phyloP scores from a whole-genome alignment of 2,888 invertebrate genomes.

The Ennomos fuscantarius region DNA sequence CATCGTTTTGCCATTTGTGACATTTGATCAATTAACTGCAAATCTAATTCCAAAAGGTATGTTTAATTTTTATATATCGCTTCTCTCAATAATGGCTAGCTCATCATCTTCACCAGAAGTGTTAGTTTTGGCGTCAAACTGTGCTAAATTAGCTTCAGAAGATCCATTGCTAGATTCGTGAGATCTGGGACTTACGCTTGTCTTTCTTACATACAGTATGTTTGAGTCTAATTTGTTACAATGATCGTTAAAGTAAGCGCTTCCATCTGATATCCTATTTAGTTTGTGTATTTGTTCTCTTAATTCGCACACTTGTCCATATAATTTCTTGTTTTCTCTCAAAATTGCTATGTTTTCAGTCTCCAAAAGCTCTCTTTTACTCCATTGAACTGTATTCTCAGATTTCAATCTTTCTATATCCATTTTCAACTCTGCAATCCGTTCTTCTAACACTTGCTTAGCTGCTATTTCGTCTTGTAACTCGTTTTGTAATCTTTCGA shows the following conservation, averaged over 20 bases:
- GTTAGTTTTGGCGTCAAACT: constrained; percentile 71
- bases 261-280: constrained; percentile 77
- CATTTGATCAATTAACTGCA: no score
- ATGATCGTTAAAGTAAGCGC: constrained; percentile 58
- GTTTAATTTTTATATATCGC: constrained; percentile 48
- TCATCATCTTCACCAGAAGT: constrained; percentile 79
- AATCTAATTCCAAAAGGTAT: constrained; percentile 20
- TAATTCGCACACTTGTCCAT: constrained; percentile 76
- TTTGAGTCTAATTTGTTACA: constrained; percentile 67
- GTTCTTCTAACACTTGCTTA: constrained; percentile 78
- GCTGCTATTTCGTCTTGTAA: constrained; percentile 78
- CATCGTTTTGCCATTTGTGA: background rate
- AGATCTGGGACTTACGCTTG: constrained; percentile 73
- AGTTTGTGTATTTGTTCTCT: constrained; percentile 79
- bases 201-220: constrained; percentile 71
- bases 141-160: constrained; percentile 71
- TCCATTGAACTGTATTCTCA: constrained; percentile 98
- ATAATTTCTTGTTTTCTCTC: constrained; percentile 94
- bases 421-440: constrained; percentile 73
- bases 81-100: constrained; percentile 72
- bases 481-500: constrained; percentile 76
- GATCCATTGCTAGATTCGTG: constrained; percentile 78
- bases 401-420: constrained; percentile 94
- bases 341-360: constrained; percentile 95
- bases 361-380: constrained; percentile 94